Evolutionary conservation across 2,113 vertebrate genomes (phyloP), one percentile per base, ranked within the genome.

Genomic region (Microtus pennsylvanicus): DNA sequence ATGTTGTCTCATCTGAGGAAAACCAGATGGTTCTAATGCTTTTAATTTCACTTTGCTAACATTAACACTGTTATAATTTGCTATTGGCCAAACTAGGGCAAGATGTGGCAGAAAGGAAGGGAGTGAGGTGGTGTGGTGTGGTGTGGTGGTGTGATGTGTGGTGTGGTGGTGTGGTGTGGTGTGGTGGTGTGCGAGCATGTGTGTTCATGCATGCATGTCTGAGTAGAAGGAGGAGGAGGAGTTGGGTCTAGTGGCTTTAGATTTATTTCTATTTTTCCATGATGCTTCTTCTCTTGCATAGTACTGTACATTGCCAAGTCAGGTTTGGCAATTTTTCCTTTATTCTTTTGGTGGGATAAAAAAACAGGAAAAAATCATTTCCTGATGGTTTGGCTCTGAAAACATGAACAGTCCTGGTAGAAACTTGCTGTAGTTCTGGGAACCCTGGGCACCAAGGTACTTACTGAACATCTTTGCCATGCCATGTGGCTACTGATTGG

Each of bases 361-460:
- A 65, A 74, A 94, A 94, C 7, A 92, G 83, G 92, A 80, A 89
- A 63, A 33, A 63, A 77, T 69, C 22, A 85, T 83, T 93, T 96
- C 83, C 96, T 96, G n/a, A 87, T 96, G 89, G 33, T 93, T 96
- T 95, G 78, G 69, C 77, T 95, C 75, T 89, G 67, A 93, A 93
- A 90, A 95, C n/a, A 26, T 96, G 65, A 91, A 42, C 33, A 38
- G 24, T 83, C 14, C 47, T 83, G 38, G 63, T 69, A 93, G 82
- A 89, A 82, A 3, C 42, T 45, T 78, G 55, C 35, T 61, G 47
- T 19, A 47, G 38, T 97, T 96, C 88, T 88, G 70, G 16, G 93
- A 97, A 94, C 75, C 63, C 67, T 77, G 13, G 22, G 17, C 42
- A 69, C 24, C 75, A 13, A 70, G 83, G 42, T 78, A 82, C 45